phyloP scores from a whole-genome alignment of 2,888 invertebrate species.

The Xestia sexstrigata region DNA sequence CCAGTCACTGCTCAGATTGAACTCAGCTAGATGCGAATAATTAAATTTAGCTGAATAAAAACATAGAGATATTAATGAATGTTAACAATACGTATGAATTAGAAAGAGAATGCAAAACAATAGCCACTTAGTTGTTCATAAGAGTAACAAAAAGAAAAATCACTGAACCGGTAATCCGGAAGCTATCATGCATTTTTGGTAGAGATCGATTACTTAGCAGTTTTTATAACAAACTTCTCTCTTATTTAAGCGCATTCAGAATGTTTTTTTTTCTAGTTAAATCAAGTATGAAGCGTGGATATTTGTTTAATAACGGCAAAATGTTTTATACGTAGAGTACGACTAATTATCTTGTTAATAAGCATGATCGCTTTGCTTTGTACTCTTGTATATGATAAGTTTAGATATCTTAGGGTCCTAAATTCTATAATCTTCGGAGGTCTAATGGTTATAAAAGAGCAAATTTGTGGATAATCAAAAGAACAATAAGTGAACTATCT shows the following conservation, averaged over 20 bases:
- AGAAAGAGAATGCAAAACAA: conserved; percentile 33
- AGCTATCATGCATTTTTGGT: conserved; percentile 39
- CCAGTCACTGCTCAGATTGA: neutral
- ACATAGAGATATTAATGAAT: neutral
- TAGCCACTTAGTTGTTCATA: conserved; percentile 24
- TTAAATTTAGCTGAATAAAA: neutral
- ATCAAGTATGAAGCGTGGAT: neutral
- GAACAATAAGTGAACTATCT: neutral
- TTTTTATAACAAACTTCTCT: conserved; percentile 4
- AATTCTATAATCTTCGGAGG: neutral
- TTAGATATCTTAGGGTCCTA: neutral
- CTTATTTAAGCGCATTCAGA: conserved; percentile 15
- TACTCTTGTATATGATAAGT: neutral
- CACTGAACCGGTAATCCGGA: conserved; percentile 40
- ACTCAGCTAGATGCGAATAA: neutral
- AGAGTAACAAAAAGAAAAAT: conserved; percentile 27
- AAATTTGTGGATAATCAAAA: neutral
- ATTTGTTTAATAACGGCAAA: neutral
- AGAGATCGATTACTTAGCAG: conserved; percentile 31
- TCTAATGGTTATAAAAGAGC: neutral
- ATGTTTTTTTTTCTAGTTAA: conserved; percentile 1
- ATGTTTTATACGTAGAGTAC: neutral
- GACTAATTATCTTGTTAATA: neutral
- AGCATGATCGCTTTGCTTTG: neutral
- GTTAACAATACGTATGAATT: conserved; percentile 5